Evolutionary conservation across 2,888 invertebrate species (phyloP).

Genomic region (Agrochola macilenta): DNA sequence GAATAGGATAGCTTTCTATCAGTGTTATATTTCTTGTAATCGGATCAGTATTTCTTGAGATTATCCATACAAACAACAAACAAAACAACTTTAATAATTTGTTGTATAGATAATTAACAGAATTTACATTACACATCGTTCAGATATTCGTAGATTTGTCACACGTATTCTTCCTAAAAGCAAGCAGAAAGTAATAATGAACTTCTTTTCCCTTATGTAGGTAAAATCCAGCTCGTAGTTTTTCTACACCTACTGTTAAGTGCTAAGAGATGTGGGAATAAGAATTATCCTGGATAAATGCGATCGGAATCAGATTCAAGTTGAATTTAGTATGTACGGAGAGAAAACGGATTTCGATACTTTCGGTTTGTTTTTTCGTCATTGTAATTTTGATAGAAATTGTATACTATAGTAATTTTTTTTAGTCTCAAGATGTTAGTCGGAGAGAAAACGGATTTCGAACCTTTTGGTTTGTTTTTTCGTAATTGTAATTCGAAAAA

Average conservation of each 20-base stretch:
- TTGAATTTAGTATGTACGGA: conserved; percentile 13
- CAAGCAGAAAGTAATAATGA: conserved; percentile 10
- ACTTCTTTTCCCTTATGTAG: conserved; percentile 14
- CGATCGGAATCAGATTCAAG: conserved; percentile 32
- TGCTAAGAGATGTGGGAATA: conserved; percentile 41
- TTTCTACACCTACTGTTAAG: conserved; percentile 44
- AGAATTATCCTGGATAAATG: conserved; percentile 50
- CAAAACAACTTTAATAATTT: no score
- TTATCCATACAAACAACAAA: not conserved
- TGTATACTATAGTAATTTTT: not conserved
- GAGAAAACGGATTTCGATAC: conserved; percentile 2
- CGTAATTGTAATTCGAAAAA: not conserved
- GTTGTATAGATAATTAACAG: not conserved
- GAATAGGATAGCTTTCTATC: no score
- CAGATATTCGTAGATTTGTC: not conserved
- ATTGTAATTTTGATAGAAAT: not conserved
- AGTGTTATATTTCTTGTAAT: no score
- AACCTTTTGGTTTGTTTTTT: not conserved
- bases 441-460: conserved; percentile 2
- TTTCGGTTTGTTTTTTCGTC: not conserved
- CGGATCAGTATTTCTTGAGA: not conserved
- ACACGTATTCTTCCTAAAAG: not conserved
- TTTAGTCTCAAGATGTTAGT: no score
- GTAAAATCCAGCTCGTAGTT: conserved; percentile 27
- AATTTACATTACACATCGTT: not conserved